Base-by-base conservation (phyloP, 2,888 invertebrate species). In the Cactoblastis cactorum region DNA sequence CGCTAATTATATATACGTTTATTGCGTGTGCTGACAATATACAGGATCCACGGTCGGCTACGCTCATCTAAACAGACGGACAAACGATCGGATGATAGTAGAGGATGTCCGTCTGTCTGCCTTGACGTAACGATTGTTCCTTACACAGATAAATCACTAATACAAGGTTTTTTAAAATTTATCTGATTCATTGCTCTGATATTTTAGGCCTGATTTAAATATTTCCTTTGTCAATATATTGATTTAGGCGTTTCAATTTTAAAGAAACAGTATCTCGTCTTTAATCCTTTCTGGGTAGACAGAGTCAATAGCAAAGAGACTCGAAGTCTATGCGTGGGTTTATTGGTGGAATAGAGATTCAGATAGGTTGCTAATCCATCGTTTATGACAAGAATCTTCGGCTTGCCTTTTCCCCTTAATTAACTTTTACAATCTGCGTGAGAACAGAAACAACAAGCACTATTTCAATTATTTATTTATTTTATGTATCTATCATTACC, bases 31-130 rank as follows among this genome's bases (percentile, higher is more conserved):
- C 41, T 58, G 59, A 70, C 68, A 71, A 69, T 63, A 54, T 50
- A 51, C 52, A 62, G 74, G 74, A 71, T 62, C 53, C 58, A 63
- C 55, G 71, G 56, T 66, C 60, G 59, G 67, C 52, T 63, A 62
- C 57, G n/a, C 53, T 52, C 63, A 59, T 59, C 63, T 55, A 65
- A 62, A 58, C 54, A 28, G 28, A 43, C 43, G 43, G 43, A 43
- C 24, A 28, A 43, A 50, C 50, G 51, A 58, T 56, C 58, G 50
- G 52, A 51, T 48, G 57, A 57, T 55, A 54, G 54, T 35, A 52
- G 49, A 63, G 68, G 66, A 67, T 64, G 59, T 69, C 65, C 66
- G 63, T 57, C 54, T 28, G 28, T 32, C 22, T 51, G 45, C 51
- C 48, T 50, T 52, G 53, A 38, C 18, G 41, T 49, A 35, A 43